Percentiles rank a stretch among this genome's conserved stretches.
Evolutionary conservation across 1,140 invertebrate genomes (phyloP).

Genomic region (Leptinotarsa undecemlineata): DNA sequence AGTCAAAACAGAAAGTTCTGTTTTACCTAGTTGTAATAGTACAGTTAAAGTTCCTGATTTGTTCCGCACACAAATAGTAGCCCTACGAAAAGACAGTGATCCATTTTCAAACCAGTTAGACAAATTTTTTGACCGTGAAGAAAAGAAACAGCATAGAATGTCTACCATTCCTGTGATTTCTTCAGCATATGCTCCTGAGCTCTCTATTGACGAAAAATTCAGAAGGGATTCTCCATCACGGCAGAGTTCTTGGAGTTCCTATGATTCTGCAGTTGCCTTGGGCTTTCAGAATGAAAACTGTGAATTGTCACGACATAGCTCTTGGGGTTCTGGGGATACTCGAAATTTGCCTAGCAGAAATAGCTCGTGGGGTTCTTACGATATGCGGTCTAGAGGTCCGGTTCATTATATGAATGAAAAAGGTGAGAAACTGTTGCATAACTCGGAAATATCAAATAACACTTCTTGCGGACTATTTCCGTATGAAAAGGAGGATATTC

Average conservation of each 20-base stretch:
- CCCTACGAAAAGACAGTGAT: slow-evolving; percentile 58
- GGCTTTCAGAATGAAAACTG: slow-evolving; percentile 60
- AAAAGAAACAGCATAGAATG: slow-evolving; percentile 59
- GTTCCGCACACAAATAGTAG: slow-evolving; percentile 29
- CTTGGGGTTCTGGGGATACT: slow-evolving; percentile 78
- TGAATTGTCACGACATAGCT: slow-evolving; percentile 75
- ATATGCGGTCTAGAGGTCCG: slow-evolving; percentile 59
- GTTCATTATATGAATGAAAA: slow-evolving; percentile 50
- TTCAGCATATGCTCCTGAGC: slow-evolving; percentile 19
- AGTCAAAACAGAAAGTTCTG: slow-evolving; percentile 45
- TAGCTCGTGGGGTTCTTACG: slow-evolving; percentile 76
- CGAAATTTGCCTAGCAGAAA: slow-evolving; percentile 68
- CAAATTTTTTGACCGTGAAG: slow-evolving; percentile 73
- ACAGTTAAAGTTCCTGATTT: slow-evolving; percentile 49
- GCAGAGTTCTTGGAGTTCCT: slow-evolving; percentile 80
- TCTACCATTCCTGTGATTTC: slow-evolving; percentile 53
- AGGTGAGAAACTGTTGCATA: slow-evolving; percentile 44
- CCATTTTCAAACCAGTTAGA: slow-evolving; percentile 74
- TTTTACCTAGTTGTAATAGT: slow-evolving; percentile 37
- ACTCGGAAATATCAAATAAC: slow-evolving; percentile 40
- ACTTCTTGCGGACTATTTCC: slow-evolving; percentile 53
- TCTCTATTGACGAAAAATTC: slow-evolving; percentile 33
- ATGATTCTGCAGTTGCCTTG: slow-evolving; percentile 74
- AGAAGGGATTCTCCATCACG: slow-evolving; percentile 61
- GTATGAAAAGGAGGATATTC: slow-evolving; percentile 67